A percentile compares a stretch with the other conserved stretches of the same genome.
These are phyloP conservation scores for Aproaerema taeniolella DNA, from an alignment of 2,888 invertebrate genomes.

Conservation along the genomic window DNA sequence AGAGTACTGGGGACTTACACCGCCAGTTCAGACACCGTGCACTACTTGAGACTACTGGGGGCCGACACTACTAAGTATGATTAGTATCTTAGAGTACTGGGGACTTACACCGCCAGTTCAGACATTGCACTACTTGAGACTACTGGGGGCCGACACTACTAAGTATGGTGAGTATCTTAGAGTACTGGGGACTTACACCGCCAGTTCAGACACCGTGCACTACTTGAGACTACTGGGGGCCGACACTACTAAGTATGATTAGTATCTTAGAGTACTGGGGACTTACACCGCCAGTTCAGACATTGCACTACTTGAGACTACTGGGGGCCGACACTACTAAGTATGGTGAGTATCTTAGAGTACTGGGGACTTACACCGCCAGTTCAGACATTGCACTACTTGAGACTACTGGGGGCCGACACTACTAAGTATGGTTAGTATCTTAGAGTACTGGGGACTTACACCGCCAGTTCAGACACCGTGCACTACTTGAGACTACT, in stretches of 20 bases:
- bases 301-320: conserved; percentile 90
- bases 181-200: no score
- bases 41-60: conserved; percentile 90
- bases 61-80: conserved; percentile 92
- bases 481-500: conserved; percentile 91
- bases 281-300: no score
- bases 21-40: conserved; percentile 93
- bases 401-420: conserved; percentile 91
- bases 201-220: conserved; percentile 94
- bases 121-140: conserved; percentile 89
- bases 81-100: conserved; percentile 47
- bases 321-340: conserved; percentile 91
- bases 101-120: no score
- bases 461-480: no score
- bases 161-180: conserved; percentile 83
- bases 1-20: no score
- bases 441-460: not conserved
- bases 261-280: conserved; percentile 27
- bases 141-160: conserved; percentile 90
- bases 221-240: conserved; percentile 90
- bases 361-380: no score
- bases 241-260: conserved; percentile 91
- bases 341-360: conserved; percentile 79
- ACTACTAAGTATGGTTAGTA: conserved; percentile 88
- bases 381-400: conserved; percentile 92